These are phyloP conservation scores for Cantharis rustica DNA, from an alignment of 2,888 invertebrate genomes.

Conservation along the genomic window DNA sequence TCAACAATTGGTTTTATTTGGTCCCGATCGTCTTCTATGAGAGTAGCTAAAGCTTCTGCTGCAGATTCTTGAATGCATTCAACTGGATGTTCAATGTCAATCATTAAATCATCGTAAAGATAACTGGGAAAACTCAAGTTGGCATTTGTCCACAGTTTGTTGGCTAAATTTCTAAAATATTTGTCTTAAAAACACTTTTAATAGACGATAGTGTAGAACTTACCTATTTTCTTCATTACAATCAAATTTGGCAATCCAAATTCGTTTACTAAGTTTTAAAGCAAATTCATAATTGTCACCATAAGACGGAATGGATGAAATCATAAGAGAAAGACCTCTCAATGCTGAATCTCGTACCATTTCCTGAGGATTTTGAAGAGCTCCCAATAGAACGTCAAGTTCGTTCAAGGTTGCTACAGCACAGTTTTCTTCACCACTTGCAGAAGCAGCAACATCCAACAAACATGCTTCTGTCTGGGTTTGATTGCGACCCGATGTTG, in stretches of 20 bases:
- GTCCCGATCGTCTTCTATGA: slow-evolving; percentile 62
- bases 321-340: slow-evolving; percentile 70
- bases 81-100: slow-evolving; percentile 79
- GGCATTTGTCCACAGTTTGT: slow-evolving; percentile 65
- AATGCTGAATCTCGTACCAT: slow-evolving; percentile 82
- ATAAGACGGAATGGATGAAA: slow-evolving; percentile 65
- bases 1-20: slow-evolving; percentile 65
- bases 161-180: slow-evolving; percentile 60
- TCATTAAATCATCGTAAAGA: slow-evolving; percentile 64
- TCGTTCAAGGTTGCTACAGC: slow-evolving; percentile 70
- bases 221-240: slow-evolving; percentile 73
- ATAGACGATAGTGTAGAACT: slow-evolving; percentile 29
- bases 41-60: slow-evolving; percentile 75
- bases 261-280: slow-evolving; percentile 68
- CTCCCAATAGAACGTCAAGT: slow-evolving; percentile 75
- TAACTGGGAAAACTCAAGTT: slow-evolving; percentile 59
- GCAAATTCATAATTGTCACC: slow-evolving; percentile 64
- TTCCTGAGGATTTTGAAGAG: slow-evolving; percentile 73
- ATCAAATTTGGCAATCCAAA: slow-evolving; percentile 87
- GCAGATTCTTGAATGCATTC: slow-evolving; percentile 83
- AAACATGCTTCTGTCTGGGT: slow-evolving; percentile 80
- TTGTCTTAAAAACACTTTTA: neutral
- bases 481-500: slow-evolving; percentile 71
- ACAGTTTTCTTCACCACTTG: slow-evolving; percentile 69
- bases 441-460: slow-evolving; percentile 76